A percentile compares a stretch with the other conserved stretches of the same genome.
phyloP scores from a whole-genome alignment of 2,888 invertebrate species.

The Laspeyria flexula region DNA sequence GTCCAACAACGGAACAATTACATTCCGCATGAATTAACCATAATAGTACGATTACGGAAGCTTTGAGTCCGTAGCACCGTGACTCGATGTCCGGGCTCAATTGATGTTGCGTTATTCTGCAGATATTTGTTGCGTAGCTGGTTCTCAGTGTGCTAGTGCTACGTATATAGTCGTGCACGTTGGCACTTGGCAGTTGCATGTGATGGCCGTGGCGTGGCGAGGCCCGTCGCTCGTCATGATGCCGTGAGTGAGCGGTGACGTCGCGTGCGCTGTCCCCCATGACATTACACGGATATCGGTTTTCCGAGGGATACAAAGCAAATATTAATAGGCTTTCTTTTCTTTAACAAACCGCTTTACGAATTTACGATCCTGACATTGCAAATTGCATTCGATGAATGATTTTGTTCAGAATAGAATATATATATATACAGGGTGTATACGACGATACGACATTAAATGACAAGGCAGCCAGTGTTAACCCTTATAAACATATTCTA shows the following conservation, averaged over 20 bases:
- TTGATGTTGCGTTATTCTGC: conserved; percentile 59
- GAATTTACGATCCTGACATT: not conserved
- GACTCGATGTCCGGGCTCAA: conserved; percentile 70
- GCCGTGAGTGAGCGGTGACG: conserved; percentile 60
- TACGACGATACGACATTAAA: too few species aligned
- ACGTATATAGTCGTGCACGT: conserved; percentile 12
- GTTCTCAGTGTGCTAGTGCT: conserved; percentile 25
- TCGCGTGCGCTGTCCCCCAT: conserved; percentile 71
- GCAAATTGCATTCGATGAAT: not conserved
- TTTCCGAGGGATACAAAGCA: conserved; percentile 62
- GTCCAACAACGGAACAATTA: conserved; percentile 76
- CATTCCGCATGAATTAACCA: conserved; percentile 82
- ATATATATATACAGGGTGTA: too few species aligned
- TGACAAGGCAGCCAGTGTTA: too few species aligned
- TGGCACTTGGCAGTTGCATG: conserved; percentile 38
- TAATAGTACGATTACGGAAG: conserved; percentile 75
- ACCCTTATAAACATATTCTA: too few species aligned
- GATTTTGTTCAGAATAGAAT: too few species aligned
- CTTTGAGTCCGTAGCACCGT: conserved; percentile 71
- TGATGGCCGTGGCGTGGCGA: conserved; percentile 24
- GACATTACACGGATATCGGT: conserved; percentile 67
- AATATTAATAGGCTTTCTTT: conserved; percentile 56
- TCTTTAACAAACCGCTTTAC: not conserved
- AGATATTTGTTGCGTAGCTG: conserved; percentile 42
- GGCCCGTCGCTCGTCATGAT: conserved; percentile 42